Percentiles rank a stretch among this genome's conserved stretches.
Conservation (phyloP, 2,113 vertebrate genomes). For the Channa maculata region DNA sequence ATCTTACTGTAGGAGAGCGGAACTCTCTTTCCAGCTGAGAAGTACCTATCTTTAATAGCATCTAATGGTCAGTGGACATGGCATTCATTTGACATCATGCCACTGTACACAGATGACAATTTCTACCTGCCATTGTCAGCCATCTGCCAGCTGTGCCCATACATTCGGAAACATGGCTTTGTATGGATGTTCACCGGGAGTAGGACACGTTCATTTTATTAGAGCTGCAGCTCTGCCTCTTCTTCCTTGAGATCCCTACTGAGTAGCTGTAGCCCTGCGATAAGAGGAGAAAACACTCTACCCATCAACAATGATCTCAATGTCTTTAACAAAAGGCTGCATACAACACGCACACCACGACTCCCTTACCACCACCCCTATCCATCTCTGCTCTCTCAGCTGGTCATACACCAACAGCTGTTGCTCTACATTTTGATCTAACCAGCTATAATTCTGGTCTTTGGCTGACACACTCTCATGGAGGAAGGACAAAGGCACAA, state of each 20-base stretch:
- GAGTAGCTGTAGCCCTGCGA: constrained; percentile 50
- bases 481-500: constrained; percentile 65
- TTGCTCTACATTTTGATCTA: constrained; percentile 71
- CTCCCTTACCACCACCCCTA: constrained; percentile 37
- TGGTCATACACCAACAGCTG: constrained; percentile 68
- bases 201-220: constrained; percentile 24
- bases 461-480: constrained; percentile 47
- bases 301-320: constrained; percentile 68
- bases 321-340: constrained; percentile 64
- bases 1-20: background rate
- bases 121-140: constrained; percentile 32
- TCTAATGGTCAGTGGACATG: constrained; percentile 17
- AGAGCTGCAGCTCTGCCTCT: constrained; percentile 36
- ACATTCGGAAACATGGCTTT: constrained; percentile 16
- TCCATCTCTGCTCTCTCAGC: constrained; percentile 42
- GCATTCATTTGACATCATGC: constrained; percentile 23
- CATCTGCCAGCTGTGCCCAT: constrained; percentile 29
- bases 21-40: background rate
- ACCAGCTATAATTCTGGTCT: constrained; percentile 60
- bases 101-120: constrained; percentile 26
- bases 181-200: constrained; percentile 18
- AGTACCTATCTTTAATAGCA: constrained; percentile 13
- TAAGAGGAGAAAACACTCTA: constrained; percentile 58
- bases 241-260: constrained; percentile 35
- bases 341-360: constrained; percentile 25